These are phyloP conservation scores for Mythimna pallens DNA, from an alignment of 2,888 invertebrate species.

Conservation along the genomic window DNA sequence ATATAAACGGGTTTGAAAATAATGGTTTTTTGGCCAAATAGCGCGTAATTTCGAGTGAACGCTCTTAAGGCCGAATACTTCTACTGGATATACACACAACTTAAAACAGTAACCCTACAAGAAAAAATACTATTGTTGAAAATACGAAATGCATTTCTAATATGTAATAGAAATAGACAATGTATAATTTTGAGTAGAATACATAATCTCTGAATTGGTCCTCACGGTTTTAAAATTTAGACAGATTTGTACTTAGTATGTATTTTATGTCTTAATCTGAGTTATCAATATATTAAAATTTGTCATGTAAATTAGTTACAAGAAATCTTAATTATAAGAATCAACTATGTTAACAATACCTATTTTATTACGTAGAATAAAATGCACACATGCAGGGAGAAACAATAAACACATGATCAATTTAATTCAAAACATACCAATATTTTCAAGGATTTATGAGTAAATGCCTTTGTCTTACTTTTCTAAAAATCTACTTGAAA, in stretches of 20 bases:
- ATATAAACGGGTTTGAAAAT: too few relatives aligned
- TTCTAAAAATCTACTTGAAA: conserved; percentile 23
- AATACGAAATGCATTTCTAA: conserved; percentile 17
- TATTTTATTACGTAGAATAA: conserved; percentile 20
- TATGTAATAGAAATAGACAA: conserved; percentile 3
- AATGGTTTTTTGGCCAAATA: too few relatives aligned
- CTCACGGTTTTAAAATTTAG: conserved; percentile 43
- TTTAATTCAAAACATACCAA: conserved; percentile 10
- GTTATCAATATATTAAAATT: conserved; percentile 41
- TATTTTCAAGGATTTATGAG: neutral
- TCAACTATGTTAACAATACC: conserved; percentile 6
- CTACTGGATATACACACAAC: conserved; percentile 25
- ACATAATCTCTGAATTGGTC: conserved; percentile 21
- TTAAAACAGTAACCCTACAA: conserved; percentile 26
- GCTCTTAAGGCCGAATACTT: conserved; percentile 7
- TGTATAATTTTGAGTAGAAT: neutral
- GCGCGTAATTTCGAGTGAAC: too few relatives aligned
- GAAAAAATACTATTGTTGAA: conserved; percentile 17
- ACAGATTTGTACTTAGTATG: conserved; percentile 26
- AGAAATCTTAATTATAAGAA: conserved; percentile 21
- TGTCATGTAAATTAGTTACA: conserved; percentile 11
- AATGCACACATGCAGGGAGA: conserved; percentile 18
- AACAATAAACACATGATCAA: conserved; percentile 18
- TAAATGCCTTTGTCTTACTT: neutral
- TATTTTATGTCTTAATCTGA: conserved; percentile 25